phyloP scores from a whole-genome alignment of 2,113 vertebrate species.

The Haemorhous mexicanus region DNA sequence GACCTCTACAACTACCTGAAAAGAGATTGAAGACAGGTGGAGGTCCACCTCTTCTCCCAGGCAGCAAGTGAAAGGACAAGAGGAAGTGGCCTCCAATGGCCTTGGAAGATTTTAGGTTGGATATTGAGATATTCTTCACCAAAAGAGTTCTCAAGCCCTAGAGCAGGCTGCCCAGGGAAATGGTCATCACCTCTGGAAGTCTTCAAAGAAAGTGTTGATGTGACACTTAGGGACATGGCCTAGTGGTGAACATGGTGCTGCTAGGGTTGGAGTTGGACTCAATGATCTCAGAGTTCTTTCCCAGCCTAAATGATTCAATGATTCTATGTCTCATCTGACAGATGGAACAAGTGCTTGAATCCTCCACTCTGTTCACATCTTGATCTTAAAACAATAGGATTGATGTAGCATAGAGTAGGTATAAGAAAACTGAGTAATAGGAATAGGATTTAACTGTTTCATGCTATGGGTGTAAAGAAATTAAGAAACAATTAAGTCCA shows the following conservation, averaged over 20 bases:
- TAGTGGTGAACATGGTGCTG: not conserved
- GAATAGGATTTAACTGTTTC: not conserved
- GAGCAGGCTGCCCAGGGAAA: not conserved
- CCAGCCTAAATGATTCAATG: not conserved
- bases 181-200: not conserved
- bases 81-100: not conserved
- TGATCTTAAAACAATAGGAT: not conserved
- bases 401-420: not conserved
- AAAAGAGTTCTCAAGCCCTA: not conserved
- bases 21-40: not conserved
- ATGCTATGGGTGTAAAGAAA: not conserved
- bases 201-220: not conserved
- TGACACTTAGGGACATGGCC: not conserved
- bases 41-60: not conserved
- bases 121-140: not conserved
- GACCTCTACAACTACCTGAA: not conserved
- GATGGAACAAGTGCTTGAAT: not conserved
- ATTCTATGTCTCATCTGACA: not conserved
- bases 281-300: not conserved
- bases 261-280: not conserved
- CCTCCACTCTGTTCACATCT: not conserved
- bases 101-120: not conserved
- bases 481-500: not conserved
- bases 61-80: not conserved
- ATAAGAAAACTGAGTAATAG: not conserved